Conservation (phyloP, 1,140 invertebrate genomes). For the Drosophila watanabei region DNA sequence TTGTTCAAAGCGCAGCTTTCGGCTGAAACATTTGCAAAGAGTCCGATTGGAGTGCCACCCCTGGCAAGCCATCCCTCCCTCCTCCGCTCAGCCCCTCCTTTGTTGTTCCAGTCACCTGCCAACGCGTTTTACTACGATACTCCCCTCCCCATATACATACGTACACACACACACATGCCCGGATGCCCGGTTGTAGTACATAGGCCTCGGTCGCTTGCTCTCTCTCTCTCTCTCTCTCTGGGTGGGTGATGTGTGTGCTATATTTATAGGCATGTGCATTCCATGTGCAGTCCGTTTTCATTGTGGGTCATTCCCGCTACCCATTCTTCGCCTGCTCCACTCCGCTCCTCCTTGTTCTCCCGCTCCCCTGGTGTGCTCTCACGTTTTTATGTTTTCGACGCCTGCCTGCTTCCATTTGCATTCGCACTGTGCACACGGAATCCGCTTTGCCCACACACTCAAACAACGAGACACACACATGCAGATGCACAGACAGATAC, state of each 20-base stretch:
- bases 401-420: constrained; percentile 63
- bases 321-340: constrained; percentile 41
- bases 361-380: constrained; percentile 18
- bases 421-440: constrained; percentile 63
- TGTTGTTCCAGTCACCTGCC: constrained; percentile 57
- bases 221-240: neutral
- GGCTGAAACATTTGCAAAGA: constrained; percentile 75
- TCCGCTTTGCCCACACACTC: constrained; percentile 68
- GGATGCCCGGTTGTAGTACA: constrained; percentile 26
- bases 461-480: constrained; percentile 11
- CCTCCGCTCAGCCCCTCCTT: neutral
- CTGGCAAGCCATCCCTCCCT: neutral
- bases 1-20: constrained; percentile 82
- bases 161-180: constrained; percentile 4
- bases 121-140: constrained; percentile 71
- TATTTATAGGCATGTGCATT: constrained; percentile 64
- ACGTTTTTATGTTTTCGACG: constrained; percentile 73
- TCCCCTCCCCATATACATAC: constrained; percentile 13
- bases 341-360: constrained; percentile 3
- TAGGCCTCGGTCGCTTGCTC: constrained; percentile 46
- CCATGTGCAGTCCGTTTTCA: constrained; percentile 73
- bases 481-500: constrained; percentile 19
- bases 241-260: constrained; percentile 53
- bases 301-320: constrained; percentile 77
- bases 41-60: constrained; percentile 57